Evolutionary conservation across 2,888 invertebrate genomes (phyloP), one percentile per base, ranked within the genome.

Genomic region (Chloroclystis v-ata): DNA sequence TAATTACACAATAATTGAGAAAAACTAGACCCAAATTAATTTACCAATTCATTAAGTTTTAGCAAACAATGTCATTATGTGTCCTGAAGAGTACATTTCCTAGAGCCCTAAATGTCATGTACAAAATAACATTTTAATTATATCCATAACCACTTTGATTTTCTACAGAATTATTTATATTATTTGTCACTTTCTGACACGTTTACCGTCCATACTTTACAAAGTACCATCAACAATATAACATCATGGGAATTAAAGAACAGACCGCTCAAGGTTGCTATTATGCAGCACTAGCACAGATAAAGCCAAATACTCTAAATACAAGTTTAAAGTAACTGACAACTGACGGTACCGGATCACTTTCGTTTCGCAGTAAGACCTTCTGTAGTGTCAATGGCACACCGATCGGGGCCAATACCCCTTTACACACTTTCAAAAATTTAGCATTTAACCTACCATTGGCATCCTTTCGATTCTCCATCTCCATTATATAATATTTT

Each of bases 311-410:
- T 32, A 32, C n/a, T 33, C 1, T n/a, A 32, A 20, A n/a, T 5
- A 16, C 14, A 33, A 2, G 32, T 32, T 33, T 14, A n/a, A 4
- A 20, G 20, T 20, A 20, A 32, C 14, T 32, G 9, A 35, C 10
- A 32, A 14, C n/a, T 32, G 0, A 13, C 28, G 28, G 14, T n/a
- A 12, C 37, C 6, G 28, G 9, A 50, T 16, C 25, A 50, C 50
- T 50, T 50, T 50, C 46, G 42, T 50, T 50, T 46, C 37, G 39
- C 43, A 39, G 14, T 33, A 25, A 29, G 43, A 39, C 50, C 50
- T 50, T 50, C 39, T 43, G 39, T 43, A 32, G 30, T 43, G 50
- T 46, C 50, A 50, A 50, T 46, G 50, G 45, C 46, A 50, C 43
- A 37, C 20, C 20, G n/a, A 35, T 43, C 26, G 37, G 28, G 49